phyloP scores from a whole-genome alignment of 2,797 vertebrate species.

The Xenops minutus region DNA sequence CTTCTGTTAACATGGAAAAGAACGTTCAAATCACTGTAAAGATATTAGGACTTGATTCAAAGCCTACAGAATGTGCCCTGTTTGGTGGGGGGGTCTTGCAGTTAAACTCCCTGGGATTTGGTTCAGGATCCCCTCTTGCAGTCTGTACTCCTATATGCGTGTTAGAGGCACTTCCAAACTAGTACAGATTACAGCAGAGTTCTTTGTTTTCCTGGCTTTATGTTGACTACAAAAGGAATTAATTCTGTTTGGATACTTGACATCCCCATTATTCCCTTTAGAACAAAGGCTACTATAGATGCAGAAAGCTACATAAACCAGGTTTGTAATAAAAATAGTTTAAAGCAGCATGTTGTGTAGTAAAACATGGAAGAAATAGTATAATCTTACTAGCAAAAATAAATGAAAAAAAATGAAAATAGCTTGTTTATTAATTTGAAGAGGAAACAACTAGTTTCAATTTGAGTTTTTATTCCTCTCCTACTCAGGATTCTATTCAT shows the following conservation, averaged over 20 bases:
- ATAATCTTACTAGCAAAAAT: neutral
- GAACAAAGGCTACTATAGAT: neutral
- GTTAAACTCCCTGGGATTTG: neutral
- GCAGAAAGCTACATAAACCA: slow-evolving; percentile 40
- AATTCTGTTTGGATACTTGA: slow-evolving; percentile 18
- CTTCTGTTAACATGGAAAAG: neutral
- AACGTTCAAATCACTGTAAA: neutral
- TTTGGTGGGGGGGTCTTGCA: neutral
- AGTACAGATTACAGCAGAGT: neutral
- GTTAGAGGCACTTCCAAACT: slow-evolving; percentile 19
- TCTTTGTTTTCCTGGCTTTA: slow-evolving; percentile 22
- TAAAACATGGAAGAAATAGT: neutral
- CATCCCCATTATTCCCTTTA: slow-evolving; percentile 24
- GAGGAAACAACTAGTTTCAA: neutral
- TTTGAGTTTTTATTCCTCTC: neutral
- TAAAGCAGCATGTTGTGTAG: neutral
- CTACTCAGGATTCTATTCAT: neutral
- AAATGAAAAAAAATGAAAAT: neutral
- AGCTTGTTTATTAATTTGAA: neutral
- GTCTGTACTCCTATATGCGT: neutral
- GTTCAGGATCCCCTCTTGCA: neutral
- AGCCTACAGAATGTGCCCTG: neutral
- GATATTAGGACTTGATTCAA: neutral
- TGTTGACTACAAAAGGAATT: slow-evolving; percentile 46
- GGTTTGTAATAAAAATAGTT: neutral